These are phyloP conservation scores for Diadromus collaris DNA, from an alignment of 2,888 invertebrate species.

Conservation along the genomic window DNA sequence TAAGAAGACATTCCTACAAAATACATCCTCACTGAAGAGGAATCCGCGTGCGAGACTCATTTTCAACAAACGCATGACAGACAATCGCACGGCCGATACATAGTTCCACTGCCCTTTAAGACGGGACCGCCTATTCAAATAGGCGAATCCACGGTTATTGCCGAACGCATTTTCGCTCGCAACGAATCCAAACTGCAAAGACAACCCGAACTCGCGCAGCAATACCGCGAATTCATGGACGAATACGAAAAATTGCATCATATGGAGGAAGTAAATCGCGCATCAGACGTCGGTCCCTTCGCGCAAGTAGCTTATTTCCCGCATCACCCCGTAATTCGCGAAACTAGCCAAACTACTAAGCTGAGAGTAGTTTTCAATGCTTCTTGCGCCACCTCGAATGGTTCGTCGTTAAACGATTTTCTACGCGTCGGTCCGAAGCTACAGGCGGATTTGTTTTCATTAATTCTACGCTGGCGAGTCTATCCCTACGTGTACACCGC, in stretches of 20 bases:
- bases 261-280: slow-evolving; percentile 41
- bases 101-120: slow-evolving; percentile 65
- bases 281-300: neutral
- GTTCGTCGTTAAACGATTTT: slow-evolving; percentile 53
- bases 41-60: slow-evolving; percentile 62
- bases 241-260: slow-evolving; percentile 56
- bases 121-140: slow-evolving; percentile 45
- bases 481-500: slow-evolving; percentile 49
- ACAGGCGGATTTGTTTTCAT: slow-evolving; percentile 34
- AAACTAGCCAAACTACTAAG: slow-evolving; percentile 48
- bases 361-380: slow-evolving; percentile 56
- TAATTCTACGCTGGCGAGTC: slow-evolving; percentile 38
- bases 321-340: slow-evolving; percentile 42
- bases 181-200: slow-evolving; percentile 61
- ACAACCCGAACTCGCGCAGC: slow-evolving; percentile 12
- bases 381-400: slow-evolving; percentile 48
- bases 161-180: slow-evolving; percentile 62
- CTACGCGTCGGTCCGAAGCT: slow-evolving; percentile 49
- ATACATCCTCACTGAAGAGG: slow-evolving; percentile 58
- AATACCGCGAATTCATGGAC: slow-evolving; percentile 57
- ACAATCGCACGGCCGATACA: slow-evolving; percentile 64
- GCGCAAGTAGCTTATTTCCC: slow-evolving; percentile 10
- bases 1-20: slow-evolving; percentile 62
- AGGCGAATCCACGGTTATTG: slow-evolving; percentile 61
- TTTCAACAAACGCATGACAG: slow-evolving; percentile 61